These are phyloP conservation scores for Drosophila auraria DNA, from an alignment of 1,140 invertebrate species.

Conservation along the genomic window DNA sequence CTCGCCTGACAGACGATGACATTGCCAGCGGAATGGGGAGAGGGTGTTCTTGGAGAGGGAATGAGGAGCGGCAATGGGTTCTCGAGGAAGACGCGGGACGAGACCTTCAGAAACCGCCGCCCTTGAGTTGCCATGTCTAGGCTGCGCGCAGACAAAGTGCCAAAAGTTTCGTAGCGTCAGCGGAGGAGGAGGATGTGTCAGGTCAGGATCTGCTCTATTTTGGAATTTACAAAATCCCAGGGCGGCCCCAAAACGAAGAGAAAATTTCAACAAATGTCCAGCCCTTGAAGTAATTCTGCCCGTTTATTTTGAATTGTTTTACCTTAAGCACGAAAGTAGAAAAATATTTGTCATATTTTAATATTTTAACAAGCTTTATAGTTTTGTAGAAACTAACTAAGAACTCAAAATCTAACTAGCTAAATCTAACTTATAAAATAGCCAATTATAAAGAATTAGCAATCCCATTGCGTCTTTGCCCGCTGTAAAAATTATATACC, in stretches of 20 bases:
- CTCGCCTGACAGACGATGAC: conserved; percentile 56
- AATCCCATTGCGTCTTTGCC: too few relatives aligned
- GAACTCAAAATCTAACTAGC: too few relatives aligned
- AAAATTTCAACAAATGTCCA: conserved; percentile 3
- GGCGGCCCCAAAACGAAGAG: conserved; percentile 15
- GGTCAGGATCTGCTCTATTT: conserved; percentile 40
- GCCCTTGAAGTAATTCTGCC: too few relatives aligned
- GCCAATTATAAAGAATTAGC: too few relatives aligned
- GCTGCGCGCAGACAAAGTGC: conserved; percentile 53
- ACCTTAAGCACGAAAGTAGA: too few relatives aligned
- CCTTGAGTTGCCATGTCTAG: conserved; percentile 52
- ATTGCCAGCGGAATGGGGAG: conserved; percentile 5
- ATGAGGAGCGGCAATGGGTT: background rate
- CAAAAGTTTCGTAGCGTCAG: conserved; percentile 54
- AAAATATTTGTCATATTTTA: too few relatives aligned
- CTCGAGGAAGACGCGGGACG: too few relatives aligned
- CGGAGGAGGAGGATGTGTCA: conserved; percentile 13
- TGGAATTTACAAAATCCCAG: conserved; percentile 22
- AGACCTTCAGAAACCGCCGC: conserved; percentile 1
- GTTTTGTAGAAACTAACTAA: too few relatives aligned
- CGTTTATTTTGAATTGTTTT: background rate
- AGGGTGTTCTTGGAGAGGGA: background rate
- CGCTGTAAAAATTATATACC: too few relatives aligned
- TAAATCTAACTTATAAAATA: too few relatives aligned
- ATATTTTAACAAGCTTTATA: too few relatives aligned